Base-by-base conservation (phyloP, 1,140 invertebrate genomes). In the Rhizoglyphus robini region DNA sequence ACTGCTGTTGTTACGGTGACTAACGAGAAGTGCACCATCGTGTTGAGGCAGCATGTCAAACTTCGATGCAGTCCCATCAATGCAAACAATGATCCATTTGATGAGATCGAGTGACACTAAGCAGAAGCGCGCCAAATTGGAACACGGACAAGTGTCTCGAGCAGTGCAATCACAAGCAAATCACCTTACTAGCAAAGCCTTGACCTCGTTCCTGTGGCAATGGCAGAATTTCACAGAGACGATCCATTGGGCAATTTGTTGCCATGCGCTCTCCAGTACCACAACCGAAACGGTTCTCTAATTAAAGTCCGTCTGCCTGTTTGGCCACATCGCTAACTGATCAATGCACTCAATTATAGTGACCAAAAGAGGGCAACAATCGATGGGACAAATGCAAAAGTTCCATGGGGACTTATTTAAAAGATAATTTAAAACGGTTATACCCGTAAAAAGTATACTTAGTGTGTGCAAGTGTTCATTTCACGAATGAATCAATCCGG, bases 21-120 rank as follows among this genome's bases (percentile, higher is more conserved):
- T n/a, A n/a, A n/a, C n/a, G n/a, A n/a, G n/a, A n/a, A n/a, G n/a
- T n/a, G n/a, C n/a, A n/a, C n/a, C n/a, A n/a, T n/a, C n/a, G n/a
- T n/a, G 20, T 54, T 32, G 31, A 15, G 23, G 23, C 8, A 8
- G 51, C 8, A 23, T 32, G 8, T 11, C 8, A 54, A 23, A 54
- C 23, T 8, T 54, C 20, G 51, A 32, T 25, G 23, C 23, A 23
- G 51, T 54, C 8, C 51, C 8, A 54, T 54, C 51, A 54, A 54
- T 54, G 8, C 51, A 54, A 54, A 11, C 51, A 54, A 54, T 54
- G 51, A 54, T 20, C 51, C 51, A 54, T 54, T 54, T 54, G 51
- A 54, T 5, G 51, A 54, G 51, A 25, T 54, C 23, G 31, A 18
- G 36, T 41, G 36, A 41, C 36, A 41, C 8, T 41, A 41, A 41